Evolutionary conservation across 2,888 invertebrate genomes (phyloP).

Genomic region (Rambutsinella grinnellia): DNA sequence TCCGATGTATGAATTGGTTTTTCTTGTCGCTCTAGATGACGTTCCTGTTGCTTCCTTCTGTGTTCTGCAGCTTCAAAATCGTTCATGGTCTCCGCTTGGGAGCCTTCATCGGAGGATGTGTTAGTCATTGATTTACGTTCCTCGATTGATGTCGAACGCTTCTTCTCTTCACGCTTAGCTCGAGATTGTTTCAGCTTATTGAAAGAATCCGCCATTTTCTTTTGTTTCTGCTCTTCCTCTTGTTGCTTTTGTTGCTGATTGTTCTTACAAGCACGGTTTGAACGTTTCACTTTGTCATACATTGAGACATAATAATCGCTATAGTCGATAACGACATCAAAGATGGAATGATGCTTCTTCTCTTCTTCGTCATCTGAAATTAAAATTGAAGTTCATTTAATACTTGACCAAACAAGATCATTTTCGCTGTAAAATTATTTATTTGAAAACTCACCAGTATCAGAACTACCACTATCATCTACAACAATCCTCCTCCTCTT

Average conservation of each 20-base stretch:
- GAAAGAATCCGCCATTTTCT: constrained; percentile 89
- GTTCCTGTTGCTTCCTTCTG: constrained; percentile 68
- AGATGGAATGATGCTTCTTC: constrained; percentile 90
- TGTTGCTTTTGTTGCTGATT: constrained; percentile 77
- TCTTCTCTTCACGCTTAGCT: constrained; percentile 89
- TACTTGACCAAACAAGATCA: neutral
- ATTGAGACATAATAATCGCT: constrained; percentile 85
- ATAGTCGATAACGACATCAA: constrained; percentile 85
- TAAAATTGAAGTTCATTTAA: constrained; percentile 12
- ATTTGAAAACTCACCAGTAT: constrained; percentile 72
- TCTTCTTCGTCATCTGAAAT: constrained; percentile 67
- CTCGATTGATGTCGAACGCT: constrained; percentile 89
- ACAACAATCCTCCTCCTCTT: constrained; percentile 63
- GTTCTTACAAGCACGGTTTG: constrained; percentile 81
- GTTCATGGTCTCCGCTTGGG: constrained; percentile 46
- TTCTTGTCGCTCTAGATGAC: constrained; percentile 67
- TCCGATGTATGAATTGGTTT: constrained; percentile 61
- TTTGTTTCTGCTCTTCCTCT: constrained; percentile 80
- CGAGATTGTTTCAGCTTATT: constrained; percentile 87
- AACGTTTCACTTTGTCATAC: constrained; percentile 97
- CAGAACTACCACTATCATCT: constrained; percentile 63
- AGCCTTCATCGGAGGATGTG: constrained; percentile 74
- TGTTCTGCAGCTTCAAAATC: constrained; percentile 34
- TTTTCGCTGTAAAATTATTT: neutral
- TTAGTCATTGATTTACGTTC: constrained; percentile 73